phyloP scores from a whole-genome alignment of 2,113 vertebrate genomes.

The Accipiter virgatus region DNA sequence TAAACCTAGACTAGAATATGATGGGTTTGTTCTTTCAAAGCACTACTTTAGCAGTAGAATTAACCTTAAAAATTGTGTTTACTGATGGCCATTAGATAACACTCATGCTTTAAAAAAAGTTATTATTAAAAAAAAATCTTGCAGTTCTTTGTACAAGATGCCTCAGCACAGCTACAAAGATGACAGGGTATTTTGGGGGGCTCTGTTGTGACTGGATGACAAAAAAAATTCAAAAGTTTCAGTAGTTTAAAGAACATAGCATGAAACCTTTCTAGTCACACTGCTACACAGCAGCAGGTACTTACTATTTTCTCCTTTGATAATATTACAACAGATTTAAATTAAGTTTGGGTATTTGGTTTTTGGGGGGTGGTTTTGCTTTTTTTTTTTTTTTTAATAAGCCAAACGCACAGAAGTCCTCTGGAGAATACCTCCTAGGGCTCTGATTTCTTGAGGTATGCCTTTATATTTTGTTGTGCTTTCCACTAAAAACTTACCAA shows the following conservation, averaged over 20 bases:
- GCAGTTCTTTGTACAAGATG: neutral
- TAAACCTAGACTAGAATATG: neutral
- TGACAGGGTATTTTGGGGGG: neutral
- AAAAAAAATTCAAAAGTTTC: neutral
- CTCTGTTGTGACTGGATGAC: neutral
- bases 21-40: neutral
- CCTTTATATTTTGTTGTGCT: neutral
- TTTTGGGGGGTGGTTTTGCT: neutral
- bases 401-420: neutral
- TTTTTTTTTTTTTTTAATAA: neutral
- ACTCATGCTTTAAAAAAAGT: neutral
- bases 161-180: neutral
- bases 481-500: neutral
- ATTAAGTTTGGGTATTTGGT: neutral
- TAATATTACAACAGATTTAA: neutral
- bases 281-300: neutral
- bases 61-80: neutral
- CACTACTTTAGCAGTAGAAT: neutral
- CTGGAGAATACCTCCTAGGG: neutral
- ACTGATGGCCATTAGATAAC: neutral
- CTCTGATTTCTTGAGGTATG: neutral
- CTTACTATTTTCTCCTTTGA: neutral
- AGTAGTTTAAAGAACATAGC: neutral
- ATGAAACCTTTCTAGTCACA: neutral
- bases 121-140: neutral